Evolutionary conservation across 2,113 vertebrate species (phyloP), one percentile per base, ranked within the genome.

Genomic region (Dunckerocampus dactyliophorus): DNA sequence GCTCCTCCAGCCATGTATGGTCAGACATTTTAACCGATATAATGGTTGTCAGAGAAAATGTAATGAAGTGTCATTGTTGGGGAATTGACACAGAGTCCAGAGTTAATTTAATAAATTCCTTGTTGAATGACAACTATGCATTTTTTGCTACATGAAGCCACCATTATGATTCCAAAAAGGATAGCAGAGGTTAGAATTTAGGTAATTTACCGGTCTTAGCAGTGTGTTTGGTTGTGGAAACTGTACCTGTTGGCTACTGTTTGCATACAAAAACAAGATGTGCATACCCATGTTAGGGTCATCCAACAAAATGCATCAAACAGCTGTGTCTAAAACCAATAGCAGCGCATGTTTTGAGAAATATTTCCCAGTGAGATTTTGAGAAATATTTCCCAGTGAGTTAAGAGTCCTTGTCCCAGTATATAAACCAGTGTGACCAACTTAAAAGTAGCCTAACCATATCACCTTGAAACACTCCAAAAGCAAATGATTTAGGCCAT

Each of bases 331-430:
- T 89, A 84, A 88, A 88, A 80, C 84, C 87, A 71, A 81, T 93
- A 95, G 93, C 94, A 96, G 94, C 93, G 85, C 87, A 82, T 85
- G 79, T 64, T 69, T 67, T 77, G 58, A 71, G 56, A 39, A 39
- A 39, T 9, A 39, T 11, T 37, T 37, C 34, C 34, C 34, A 34
- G 34, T n/a, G 34, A 34, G 9, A 34, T 64, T 69, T 67, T 77
- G 58, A 28, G 24, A 28, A 28, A 28, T 51, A 63, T 78, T 67
- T 77, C 71, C 79, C 80, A 87, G 84, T 89, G 81, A 87, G 75
- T 80, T 77, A 61, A 67, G 31, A 59, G 67, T 63, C 28, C 46
- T 28, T 71, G 55, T 74, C 56, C 66, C 59, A 75, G 66, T 59
- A 72, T 64, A 65, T 6, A 22, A 71, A 51, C 75, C 59, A 68